Base-by-base conservation (phyloP, 2,888 invertebrate species). In the Strigamia crassipes region DNA sequence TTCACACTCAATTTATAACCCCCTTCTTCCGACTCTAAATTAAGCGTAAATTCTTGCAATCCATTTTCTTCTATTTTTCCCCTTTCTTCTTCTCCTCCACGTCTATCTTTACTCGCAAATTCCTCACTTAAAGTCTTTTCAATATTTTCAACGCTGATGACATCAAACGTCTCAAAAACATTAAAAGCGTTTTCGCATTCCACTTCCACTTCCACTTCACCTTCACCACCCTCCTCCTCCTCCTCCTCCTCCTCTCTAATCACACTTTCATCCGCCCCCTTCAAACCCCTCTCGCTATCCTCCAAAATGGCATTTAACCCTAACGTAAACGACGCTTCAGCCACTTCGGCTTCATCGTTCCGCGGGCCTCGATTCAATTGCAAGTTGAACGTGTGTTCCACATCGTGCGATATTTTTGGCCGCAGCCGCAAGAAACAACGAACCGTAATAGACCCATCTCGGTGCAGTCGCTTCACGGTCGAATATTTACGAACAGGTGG, bases 401-500 rank as follows among this genome's bases (percentile, higher is more conserved):
- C 27, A 27, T 66, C 66, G 23, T 31, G 27, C 66, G 66, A 66
- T 66, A 27, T 23, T 66, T 66, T 66, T 31, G 66, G 66, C 23
- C 66, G 23, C 12, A 66, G 66, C 10, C 66, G 66, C 12, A 66
- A 23, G 15, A 23, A 66, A 66, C 23, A 66, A 5, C 23, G 66
- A 6, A 66, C 66, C 6, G 66, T 27, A 27, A 66, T 66, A 66
- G 66, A 66, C 9, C 66, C 66, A 15, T 66, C 66, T 23, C 66
- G 21, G 13, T 66, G 66, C 23, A 66, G 27, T 27, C 66, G 9
- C 31, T 66, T 66, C 10, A 66, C 23, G 5, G 66, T 66, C 8
- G 66, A 66, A 66, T 66, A 66, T 66, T 23, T 66, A 66, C 66
- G 66, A 66, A 15, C 66, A 66, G 66, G 66, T 66, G 66, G 66